Evolutionary conservation across 2,888 invertebrate genomes (phyloP), one percentile per base, ranked within the genome.

Genomic region (Branchellion lobata): DNA sequence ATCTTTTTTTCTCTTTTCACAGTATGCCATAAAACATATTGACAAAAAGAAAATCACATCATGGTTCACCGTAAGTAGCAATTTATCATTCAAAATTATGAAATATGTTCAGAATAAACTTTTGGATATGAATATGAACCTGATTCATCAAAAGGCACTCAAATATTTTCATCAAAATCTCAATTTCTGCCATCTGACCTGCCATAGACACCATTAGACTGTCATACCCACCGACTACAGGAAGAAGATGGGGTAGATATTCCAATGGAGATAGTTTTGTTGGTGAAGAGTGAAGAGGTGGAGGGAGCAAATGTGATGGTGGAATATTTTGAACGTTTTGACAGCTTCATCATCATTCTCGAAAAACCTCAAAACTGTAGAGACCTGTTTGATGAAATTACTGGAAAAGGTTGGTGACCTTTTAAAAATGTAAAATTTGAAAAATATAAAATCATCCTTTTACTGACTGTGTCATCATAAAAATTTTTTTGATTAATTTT

Each of bases 21-120:
- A 57, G 61, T 57, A 24, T 57, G 61, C 61, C 61, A 57, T 57
- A 57, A 57, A 57, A n/a, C 61, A 57, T n/a, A 57, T 57, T 57
- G 61, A 57, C n/a, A 57, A 57, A 24, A 18, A 57, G 24, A 57
- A 57, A 57, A 24, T 57, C n/a, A 57, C 61, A 57, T 57, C 61
- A 57, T 57, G 61, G 61, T 57, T 57, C 21, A 14, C n/a, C 8
- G 61, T 57, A n/a, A 57, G 61, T 57, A 5, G n/a, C n/a, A n/a
- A n/a, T n/a, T n/a, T n/a, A n/a, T n/a, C n/a, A n/a, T n/a, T n/a
- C n/a, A n/a, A n/a, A n/a, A n/a, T n/a, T n/a, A n/a, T n/a, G n/a
- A n/a, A n/a, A n/a, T n/a, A n/a, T n/a, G n/a, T n/a, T n/a, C n/a
- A n/a, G n/a, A n/a, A n/a, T n/a, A n/a, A n/a, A n/a, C n/a, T n/a